A percentile compares a stretch with the other conserved stretches of the same genome.
These are phyloP conservation scores for Labeo calbasu DNA, from an alignment of 2,797 vertebrate species.

Conservation along the genomic window DNA sequence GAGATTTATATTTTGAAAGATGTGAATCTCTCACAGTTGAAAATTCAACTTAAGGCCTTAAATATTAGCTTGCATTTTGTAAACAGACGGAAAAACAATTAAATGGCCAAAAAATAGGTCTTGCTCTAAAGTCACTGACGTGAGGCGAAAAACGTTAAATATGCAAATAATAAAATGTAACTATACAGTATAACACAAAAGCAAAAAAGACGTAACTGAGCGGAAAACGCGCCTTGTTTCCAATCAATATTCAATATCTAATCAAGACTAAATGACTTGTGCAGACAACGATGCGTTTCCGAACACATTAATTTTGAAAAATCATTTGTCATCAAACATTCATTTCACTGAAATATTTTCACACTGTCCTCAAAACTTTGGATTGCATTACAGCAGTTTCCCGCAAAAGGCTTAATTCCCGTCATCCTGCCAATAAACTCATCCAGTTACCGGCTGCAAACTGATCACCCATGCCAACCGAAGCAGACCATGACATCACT, in stretches of 20 bases:
- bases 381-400: neutral
- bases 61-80: neutral
- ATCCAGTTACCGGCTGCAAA: constrained; percentile 22
- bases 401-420: neutral
- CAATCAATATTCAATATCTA: neutral
- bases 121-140: neutral
- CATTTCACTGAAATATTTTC: neutral
- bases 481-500: constrained; percentile 59
- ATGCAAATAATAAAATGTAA: neutral
- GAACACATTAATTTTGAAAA: neutral
- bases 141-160: neutral
- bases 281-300: too few relatives aligned
- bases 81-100: neutral
- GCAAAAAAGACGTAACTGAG: neutral
- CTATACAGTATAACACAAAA: neutral
- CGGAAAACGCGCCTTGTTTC: neutral
- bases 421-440: constrained; percentile 6
- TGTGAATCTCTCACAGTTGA: neutral
- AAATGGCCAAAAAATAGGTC: neutral
- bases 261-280: too few relatives aligned
- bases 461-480: neutral
- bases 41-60: neutral
- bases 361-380: constrained; percentile 1
- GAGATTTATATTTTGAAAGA: neutral
- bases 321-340: neutral